Evolutionary conservation across 2,888 invertebrate genomes (phyloP), one percentile per base, ranked within the genome.

Genomic region (Seira musarum): DNA sequence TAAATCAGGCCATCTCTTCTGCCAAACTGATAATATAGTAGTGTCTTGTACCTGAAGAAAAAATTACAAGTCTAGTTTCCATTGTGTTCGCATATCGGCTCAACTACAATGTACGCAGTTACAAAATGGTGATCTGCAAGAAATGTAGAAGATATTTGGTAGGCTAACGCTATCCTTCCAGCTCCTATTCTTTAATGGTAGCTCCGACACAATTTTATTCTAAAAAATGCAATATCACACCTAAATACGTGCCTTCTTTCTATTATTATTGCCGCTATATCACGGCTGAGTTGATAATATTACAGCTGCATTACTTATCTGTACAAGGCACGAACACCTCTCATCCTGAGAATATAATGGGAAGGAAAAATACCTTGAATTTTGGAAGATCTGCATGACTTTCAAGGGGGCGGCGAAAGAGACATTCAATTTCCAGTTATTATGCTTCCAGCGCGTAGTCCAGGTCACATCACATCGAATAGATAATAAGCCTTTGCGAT

Each of bases 1-100:
- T 68, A 75, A 75, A 69, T 75, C 75, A 75, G 75, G 15, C 63
- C 17, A 53, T 53, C 53, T 53, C 53, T 53, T 53, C 53, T 53
- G 53, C 53, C 53, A 53, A 53, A 53, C 53, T n/a, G 53, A 53
- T 53, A 53, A 17, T n/a, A 15, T 17, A n/a, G 53, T 53, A 15
- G n/a, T 53, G 53, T 53, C 6, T 53, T 3, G n/a, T 53, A 53
- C 53, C 53, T 53, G 53, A 15, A n/a, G n/a, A 13, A 53, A 53
- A 53, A 40, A 40, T 40, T 53, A 53, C 53, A n/a, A n/a, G n/a
- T n/a, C n/a, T n/a, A n/a, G n/a, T n/a, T n/a, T n/a, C n/a, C n/a
- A n/a, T n/a, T n/a, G n/a, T n/a, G n/a, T n/a, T n/a, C n/a, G n/a
- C n/a, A n/a, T n/a, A n/a, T n/a, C n/a, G n/a, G n/a, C n/a, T n/a